phyloP scores from a whole-genome alignment of 2,888 invertebrate genomes.

The Meloe dianella region DNA sequence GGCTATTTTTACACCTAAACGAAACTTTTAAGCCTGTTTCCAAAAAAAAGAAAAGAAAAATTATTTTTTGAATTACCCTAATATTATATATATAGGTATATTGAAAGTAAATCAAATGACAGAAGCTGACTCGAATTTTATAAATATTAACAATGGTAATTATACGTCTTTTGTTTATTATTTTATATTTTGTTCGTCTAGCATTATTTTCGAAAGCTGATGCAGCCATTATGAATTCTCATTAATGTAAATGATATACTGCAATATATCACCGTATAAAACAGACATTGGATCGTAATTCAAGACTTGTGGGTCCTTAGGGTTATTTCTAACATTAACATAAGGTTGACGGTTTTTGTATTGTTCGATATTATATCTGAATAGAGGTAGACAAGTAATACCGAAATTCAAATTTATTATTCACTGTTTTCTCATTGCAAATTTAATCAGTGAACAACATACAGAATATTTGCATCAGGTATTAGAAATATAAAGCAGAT shows the following conservation, averaged over 20 bases:
- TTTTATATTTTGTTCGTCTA: constrained; percentile 50
- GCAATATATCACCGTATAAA: constrained; percentile 42
- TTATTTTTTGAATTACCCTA: too few species aligned
- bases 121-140: too few species aligned
- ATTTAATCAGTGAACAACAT: neutral
- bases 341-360: neutral
- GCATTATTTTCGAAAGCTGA: constrained; percentile 48
- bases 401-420: neutral
- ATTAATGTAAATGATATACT: constrained; percentile 55
- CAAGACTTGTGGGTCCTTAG: constrained; percentile 39
- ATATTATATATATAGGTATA: too few species aligned
- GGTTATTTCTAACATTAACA: neutral
- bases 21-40: too few species aligned
- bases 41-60: too few species aligned
- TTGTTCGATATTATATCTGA: neutral
- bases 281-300: constrained; percentile 39
- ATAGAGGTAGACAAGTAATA: neutral
- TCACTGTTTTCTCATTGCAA: neutral
- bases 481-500: too few species aligned
- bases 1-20: too few species aligned
- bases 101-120: too few species aligned
- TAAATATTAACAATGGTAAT: too few species aligned
- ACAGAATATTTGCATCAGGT: neutral
- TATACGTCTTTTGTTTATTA: constrained; percentile 49
- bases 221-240: constrained; percentile 52